Base-by-base conservation (phyloP, 2,113 vertebrate species). In the Tyto alba region DNA sequence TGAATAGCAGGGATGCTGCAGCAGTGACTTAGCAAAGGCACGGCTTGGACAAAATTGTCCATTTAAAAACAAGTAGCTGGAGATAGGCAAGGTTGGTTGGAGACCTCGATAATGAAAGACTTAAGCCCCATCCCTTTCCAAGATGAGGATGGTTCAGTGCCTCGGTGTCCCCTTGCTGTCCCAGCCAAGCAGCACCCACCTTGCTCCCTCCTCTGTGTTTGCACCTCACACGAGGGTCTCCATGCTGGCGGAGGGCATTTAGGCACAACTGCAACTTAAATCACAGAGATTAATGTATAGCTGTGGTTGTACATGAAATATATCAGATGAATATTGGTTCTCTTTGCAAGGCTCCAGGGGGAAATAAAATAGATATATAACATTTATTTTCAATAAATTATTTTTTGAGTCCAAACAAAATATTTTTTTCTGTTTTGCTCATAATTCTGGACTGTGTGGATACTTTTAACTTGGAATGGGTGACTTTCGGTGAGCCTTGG, bases 351-450 rank as follows among this genome's bases (percentile, higher is more conserved):
- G 40, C 92, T 95, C 74, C 11, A 2, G 77, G 66, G 86, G 48
- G 30, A 41, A 76, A 78, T 90, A 56, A 95, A 94, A 67, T 11
- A 84, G 95, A 90, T 96, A 90, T 78, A 78, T 32, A 71, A 74
- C 1, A 1, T 86, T 96, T 74, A 27, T 88, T 96, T 96, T 88
- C 79, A 67, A 86, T 91, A 88, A 87, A 64, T 96, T 87, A 67
- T 53, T 90, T 75, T 93, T 87, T 40, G n/a, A 56, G 66, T 88
- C 93, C 91, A 95, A 94, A 71, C 78, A 77, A 92, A 95, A 90
- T 92, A 89, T 74, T 77, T 91, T 86, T 71, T 68, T 85, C 50
- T n/a, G 40, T 89, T 96, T 95, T 59, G 79, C 72, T 94, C 38
- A 26, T 92, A n/a, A 55, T 63, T 88, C 90, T 90, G 79, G 56